Evolutionary conservation across 1,140 invertebrate genomes (phyloP), one percentile per base, ranked within the genome.

Genomic region (Mercenaria mercenaria): DNA sequence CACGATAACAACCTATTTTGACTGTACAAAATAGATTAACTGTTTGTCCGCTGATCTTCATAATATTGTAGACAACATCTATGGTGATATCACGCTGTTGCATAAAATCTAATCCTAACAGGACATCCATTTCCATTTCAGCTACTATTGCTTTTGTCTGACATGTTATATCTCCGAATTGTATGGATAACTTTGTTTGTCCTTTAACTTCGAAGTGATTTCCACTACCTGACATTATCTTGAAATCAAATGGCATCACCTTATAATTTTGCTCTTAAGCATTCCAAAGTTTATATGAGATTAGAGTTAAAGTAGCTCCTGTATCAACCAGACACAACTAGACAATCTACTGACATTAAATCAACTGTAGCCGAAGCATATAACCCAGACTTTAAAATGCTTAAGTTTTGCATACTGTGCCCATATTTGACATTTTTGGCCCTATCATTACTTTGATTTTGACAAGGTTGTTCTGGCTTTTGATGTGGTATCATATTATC

Each of bases 1-100:
- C 64, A 23, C 59, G 18, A 64, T 64, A 61, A 67, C 80, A 82
- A 23, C 80, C 80, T 41, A 82, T 64, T 18, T 64, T 82, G 2
- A 56, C 80, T 59, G 29, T 34, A 26, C 32, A 64, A 23, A 59
- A 3, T n/a, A 82, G n/a, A 20, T 37, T 32, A 50, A 37, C 18
- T 6, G 10, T 50, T 23, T 72, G 18, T 10, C 67, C 82, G 6
- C 50, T 29, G 3, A 72, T 23, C 18, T 2, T 29, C 20, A 72
- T 41, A 52, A 13, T 74, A n/a, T 74, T 8, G 20, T 15, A 0
- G 34, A n/a, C 39, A 43, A 32, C 41, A 82, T 82, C 80, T 11
- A 82, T 34, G 4, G 20, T 15, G 37, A 29, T 18, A 8, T 43
- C 18, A 37, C 64, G 34, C 0, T 29, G n/a, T 43, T 41, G 26